A percentile compares a stretch with the other conserved stretches of the same genome.
Conservation (phyloP, 2,113 vertebrate genomes). For the Rafetus swinhoei region DNA sequence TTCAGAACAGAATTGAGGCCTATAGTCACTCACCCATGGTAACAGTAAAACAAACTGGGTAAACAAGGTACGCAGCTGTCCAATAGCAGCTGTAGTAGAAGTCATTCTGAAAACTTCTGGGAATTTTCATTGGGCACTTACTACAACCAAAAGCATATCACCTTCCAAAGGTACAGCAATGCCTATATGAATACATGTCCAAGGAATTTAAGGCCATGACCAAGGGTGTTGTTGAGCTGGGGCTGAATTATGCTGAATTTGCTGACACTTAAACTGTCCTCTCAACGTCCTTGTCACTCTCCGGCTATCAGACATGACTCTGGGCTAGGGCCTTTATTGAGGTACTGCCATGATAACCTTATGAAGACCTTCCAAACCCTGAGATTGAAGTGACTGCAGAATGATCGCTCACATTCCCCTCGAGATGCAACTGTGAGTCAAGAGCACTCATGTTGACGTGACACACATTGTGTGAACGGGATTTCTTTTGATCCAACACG, state of each 20-base stretch:
- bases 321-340: not conserved
- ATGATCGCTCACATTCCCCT: not conserved
- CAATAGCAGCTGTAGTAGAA: not conserved
- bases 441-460: not conserved
- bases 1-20: not conserved
- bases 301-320: not conserved
- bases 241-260: not conserved
- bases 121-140: not conserved
- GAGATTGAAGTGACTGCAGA: not conserved
- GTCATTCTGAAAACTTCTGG: not conserved
- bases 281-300: not conserved
- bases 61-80: not conserved
- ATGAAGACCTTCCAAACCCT: not conserved
- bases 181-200: rapidly evolving
- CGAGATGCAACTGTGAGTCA: not conserved
- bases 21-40: not conserved
- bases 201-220: not conserved
- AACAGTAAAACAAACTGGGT: not conserved
- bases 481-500: not conserved
- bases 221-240: not conserved
- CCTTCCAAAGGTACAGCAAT: not conserved
- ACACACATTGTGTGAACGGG: not conserved
- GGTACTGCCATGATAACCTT: not conserved
- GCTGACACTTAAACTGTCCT: not conserved
- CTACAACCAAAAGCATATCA: not conserved